A percentile compares a stretch with the other conserved stretches of the same genome.
Conservation (phyloP, 23 tunicate genomes). For the Trididemnum miniatum region DNA sequence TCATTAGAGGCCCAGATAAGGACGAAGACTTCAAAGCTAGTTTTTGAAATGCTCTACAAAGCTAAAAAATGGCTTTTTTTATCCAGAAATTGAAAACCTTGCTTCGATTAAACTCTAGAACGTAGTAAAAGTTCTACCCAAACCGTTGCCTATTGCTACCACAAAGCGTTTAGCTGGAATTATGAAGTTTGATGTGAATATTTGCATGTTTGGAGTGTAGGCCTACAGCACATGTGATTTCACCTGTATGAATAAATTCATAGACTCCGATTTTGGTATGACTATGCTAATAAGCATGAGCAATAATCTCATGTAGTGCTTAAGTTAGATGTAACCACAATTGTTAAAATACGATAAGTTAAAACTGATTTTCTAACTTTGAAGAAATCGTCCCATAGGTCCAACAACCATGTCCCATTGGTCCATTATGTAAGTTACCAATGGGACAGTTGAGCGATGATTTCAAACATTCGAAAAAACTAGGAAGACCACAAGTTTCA, state of each 20-base stretch:
- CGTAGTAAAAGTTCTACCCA: not conserved
- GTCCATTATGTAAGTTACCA: not conserved
- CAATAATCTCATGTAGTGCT: too few relatives aligned
- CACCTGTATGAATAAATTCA: too few relatives aligned
- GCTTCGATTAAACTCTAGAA: not conserved
- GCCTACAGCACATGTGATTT: too few relatives aligned
- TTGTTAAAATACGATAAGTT: not conserved
- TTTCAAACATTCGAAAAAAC: not conserved
- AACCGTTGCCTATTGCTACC: not conserved
- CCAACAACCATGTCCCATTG: too few relatives aligned
- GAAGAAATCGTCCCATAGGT: not conserved
- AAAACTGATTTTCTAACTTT: not conserved
- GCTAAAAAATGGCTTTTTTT: not conserved
- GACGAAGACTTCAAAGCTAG: not conserved
- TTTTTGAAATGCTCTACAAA: not conserved
- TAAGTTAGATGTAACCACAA: not conserved
- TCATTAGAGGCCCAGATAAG: not conserved
- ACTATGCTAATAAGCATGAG: too few relatives aligned
- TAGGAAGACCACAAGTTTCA: too few relatives aligned
- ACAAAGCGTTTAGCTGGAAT: constrained; percentile 21
- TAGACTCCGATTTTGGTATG: too few relatives aligned
- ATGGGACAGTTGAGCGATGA: not conserved
- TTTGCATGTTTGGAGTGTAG: too few relatives aligned
- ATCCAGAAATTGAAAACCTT: not conserved
- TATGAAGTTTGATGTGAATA: constrained; percentile 1